Conservation (phyloP, 2,888 invertebrate genomes). For the Escarpia spicata region DNA sequence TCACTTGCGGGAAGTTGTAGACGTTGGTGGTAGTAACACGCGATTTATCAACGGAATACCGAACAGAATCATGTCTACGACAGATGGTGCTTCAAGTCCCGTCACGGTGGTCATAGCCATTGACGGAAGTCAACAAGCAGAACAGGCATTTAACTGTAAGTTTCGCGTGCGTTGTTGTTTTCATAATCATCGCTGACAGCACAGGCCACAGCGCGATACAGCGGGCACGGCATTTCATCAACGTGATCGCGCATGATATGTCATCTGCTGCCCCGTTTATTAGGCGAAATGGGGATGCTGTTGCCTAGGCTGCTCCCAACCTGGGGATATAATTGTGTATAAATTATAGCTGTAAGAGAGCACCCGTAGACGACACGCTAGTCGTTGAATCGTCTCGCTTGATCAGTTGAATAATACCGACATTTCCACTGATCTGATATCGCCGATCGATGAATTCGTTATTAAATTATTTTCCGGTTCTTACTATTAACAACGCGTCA, state of each 20-base stretch:
- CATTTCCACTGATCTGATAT: neutral
- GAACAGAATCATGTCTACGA: neutral
- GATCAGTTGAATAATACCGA: neutral
- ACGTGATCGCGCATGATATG: neutral
- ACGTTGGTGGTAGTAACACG: neutral
- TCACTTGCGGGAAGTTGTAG: neutral
- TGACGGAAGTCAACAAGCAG: conserved; percentile 39
- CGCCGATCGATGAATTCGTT: neutral
- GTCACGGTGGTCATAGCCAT: conserved; percentile 37
- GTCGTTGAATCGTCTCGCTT: neutral
- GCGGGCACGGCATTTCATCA: neutral
- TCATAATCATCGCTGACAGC: neutral
- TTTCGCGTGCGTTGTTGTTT: conserved; percentile 17
- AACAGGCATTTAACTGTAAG: conserved; percentile 41
- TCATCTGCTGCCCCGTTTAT: neutral
- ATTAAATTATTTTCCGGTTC: conserved; percentile 4
- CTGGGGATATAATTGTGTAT: neutral
- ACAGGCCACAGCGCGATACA: neutral
- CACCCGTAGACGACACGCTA: neutral
- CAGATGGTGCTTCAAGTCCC: neutral
- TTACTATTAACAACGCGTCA: neutral
- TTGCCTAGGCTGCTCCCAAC: neutral
- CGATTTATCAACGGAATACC: conserved; percentile 8
- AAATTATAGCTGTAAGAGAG: neutral
- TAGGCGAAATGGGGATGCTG: neutral